phyloP scores from a whole-genome alignment of 1,140 invertebrate genomes.

The Sinella curviseta region DNA sequence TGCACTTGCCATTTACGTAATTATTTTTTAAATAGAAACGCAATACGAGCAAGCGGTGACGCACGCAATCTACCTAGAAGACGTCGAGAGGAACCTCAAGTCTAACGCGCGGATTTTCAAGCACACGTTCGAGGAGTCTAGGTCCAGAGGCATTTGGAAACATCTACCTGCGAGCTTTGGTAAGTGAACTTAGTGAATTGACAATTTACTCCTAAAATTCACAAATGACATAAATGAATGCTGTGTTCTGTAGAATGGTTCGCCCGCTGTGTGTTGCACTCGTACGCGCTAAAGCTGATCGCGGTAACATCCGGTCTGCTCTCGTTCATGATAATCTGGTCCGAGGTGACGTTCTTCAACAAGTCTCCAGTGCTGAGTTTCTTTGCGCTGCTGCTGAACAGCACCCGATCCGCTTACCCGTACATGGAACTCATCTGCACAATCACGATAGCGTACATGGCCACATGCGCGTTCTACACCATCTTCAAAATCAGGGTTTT shows the following conservation, averaged over 20 bases:
- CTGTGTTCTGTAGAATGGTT: conserved; percentile 82
- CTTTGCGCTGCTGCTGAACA: conserved; percentile 88
- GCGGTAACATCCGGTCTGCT: conserved; percentile 75
- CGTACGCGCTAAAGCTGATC: conserved; percentile 71
- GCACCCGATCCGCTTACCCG: conserved; percentile 82
- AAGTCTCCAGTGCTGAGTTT: conserved; percentile 86
- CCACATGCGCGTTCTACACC: conserved; percentile 96
- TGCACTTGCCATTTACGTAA: conserved; percentile 52
- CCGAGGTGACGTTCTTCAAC: conserved; percentile 96
- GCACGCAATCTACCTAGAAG: conserved; percentile 73
- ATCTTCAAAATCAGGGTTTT: conserved; percentile 93
- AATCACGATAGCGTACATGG: conserved; percentile 52
- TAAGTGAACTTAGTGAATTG: not conserved
- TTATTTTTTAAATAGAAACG: conserved; percentile 83
- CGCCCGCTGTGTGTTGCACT: conserved; percentile 82
- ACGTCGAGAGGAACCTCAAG: conserved; percentile 76
- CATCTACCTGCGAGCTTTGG: not conserved
- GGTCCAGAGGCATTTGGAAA: not conserved
- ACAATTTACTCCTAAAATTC: not conserved
- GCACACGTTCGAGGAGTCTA: conserved; percentile 62
- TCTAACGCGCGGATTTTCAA: conserved; percentile 76
- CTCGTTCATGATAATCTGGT: conserved; percentile 93
- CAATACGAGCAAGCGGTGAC: conserved; percentile 87
- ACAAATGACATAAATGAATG: conserved; percentile 1
- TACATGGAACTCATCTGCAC: conserved; percentile 70